These are phyloP conservation scores for Elaphurus davidianus DNA, from an alignment of 2,113 vertebrate species.

Conservation along the genomic window DNA sequence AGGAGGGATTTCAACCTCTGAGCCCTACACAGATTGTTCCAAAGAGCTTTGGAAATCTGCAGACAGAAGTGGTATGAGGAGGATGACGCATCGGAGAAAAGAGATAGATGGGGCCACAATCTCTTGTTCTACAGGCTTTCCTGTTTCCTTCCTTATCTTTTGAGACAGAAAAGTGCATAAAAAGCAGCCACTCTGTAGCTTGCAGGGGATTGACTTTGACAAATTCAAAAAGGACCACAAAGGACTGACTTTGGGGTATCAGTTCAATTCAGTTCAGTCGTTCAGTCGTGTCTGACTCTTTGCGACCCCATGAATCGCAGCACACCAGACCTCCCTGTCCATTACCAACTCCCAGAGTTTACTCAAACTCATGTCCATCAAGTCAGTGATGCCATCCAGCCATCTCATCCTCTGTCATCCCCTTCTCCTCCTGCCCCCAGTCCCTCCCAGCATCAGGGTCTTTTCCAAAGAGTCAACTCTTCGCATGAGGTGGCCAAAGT, in stretches of 20 bases:
- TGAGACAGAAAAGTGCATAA: neutral
- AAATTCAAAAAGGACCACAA: constrained; percentile 5
- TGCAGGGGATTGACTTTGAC: constrained; percentile 7
- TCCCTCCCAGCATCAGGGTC: neutral
- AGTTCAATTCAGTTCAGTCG: neutral
- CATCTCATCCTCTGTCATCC: neutral
- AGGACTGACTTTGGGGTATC: neutral
- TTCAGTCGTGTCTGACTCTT: neutral
- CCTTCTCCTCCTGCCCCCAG: neutral
- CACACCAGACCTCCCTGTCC: neutral
- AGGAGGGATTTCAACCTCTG: neutral
- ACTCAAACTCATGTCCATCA: neutral
- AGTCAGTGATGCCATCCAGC: neutral
- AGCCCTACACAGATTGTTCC: neutral
- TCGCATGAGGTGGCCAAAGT: neutral
- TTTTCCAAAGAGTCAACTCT: neutral
- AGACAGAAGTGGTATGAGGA: neutral
- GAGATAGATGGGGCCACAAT: neutral
- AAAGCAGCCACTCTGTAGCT: neutral
- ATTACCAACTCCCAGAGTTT: neutral
- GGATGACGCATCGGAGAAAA: neutral
- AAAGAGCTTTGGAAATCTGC: constrained; percentile 5
- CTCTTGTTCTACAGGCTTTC: neutral
- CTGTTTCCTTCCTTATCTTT: constrained; percentile 16
- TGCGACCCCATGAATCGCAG: neutral